Base-by-base conservation (phyloP, 2,888 invertebrate genomes). In the Tetropium fuscum region DNA sequence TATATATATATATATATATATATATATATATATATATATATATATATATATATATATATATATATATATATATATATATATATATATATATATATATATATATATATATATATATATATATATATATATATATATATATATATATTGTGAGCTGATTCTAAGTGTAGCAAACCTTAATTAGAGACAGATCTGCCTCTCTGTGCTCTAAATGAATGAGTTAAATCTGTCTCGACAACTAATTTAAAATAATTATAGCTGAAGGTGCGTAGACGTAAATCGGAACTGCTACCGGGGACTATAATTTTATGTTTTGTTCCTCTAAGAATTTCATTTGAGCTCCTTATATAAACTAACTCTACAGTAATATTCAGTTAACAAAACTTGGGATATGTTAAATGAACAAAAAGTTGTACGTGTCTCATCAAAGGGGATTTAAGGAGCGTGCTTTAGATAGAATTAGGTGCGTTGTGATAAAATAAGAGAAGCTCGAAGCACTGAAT, bases 321-420 rank as follows among this genome's bases (percentile, higher is more conserved):
- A 15, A 5, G 25, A 25, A 10, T 11, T n/a, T n/a, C 19, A 22
- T 43, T 43, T 22, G 18, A 47, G 34, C 32, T 34, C 18, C 47
- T 34, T 34, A 19, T n/a, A 32, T 32, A 19, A 47, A 32, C 19
- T 32, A 47, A 34, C 18, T 20, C 8, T 25, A 32, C 8, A 10
- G 34, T 30, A 34, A 47, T 18, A 34, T 47, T 19, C 32, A 19
- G 13, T 34, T 43, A 38, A 38, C 38, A n/a, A 19, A 44, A 27
- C 18, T 30, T 8, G 10, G 44, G 44, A 18, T 16, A 16, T 30
- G 5, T 7, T 44, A 44, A 44, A 30, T 44, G 44, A 44, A 44
- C 44, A 44, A 44, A 47, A 47, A 47, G 18, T 47, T 34, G 47
- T 47, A 47, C 47, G 47, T 47, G 47, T 20, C 32, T 34, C 47